phyloP scores from a whole-genome alignment of 2,113 vertebrate species.

The Alexandromys fortis region DNA sequence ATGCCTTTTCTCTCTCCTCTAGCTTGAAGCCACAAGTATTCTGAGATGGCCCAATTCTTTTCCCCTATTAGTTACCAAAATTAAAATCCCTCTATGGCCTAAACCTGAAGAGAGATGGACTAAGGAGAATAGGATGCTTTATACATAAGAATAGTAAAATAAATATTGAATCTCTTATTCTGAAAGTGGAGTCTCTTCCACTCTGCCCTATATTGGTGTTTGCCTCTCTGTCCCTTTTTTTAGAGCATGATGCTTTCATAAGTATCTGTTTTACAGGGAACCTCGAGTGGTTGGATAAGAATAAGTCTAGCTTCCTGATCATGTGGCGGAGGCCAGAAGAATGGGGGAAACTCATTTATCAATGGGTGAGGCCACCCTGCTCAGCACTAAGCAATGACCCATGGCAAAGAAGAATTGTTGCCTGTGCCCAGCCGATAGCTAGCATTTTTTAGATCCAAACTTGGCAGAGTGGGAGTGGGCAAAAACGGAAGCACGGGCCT shows the following conservation, averaged over 20 bases:
- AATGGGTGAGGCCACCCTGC: constrained; percentile 91
- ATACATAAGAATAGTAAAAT: constrained; percentile 17
- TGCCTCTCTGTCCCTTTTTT: constrained; percentile 51
- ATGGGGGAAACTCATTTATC: constrained; percentile 98
- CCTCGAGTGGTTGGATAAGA: constrained; percentile 98
- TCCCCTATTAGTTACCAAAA: neutral
- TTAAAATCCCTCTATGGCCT: neutral
- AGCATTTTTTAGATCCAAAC: neutral
- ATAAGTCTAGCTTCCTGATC: constrained; percentile 96
- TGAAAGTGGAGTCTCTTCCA: constrained; percentile 49
- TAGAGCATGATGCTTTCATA: constrained; percentile 59
- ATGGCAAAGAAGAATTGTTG: neutral
- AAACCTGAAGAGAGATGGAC: neutral
- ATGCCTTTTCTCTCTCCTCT: neutral
- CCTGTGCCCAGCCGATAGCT: neutral
- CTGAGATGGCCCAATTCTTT: neutral
- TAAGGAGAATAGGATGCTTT: neutral
- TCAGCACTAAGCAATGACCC: neutral
- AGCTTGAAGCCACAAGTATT: constrained; percentile 5
- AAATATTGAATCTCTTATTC: constrained; percentile 10
- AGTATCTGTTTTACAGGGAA: constrained; percentile 89
- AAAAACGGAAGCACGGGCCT: constrained; percentile 1
- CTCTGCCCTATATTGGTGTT: neutral
- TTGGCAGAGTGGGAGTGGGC: constrained; percentile 30
- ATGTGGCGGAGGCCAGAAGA: constrained; percentile 99